Base-by-base conservation (phyloP, 1,140 invertebrate species). In the Metopolophium dirhodum region DNA sequence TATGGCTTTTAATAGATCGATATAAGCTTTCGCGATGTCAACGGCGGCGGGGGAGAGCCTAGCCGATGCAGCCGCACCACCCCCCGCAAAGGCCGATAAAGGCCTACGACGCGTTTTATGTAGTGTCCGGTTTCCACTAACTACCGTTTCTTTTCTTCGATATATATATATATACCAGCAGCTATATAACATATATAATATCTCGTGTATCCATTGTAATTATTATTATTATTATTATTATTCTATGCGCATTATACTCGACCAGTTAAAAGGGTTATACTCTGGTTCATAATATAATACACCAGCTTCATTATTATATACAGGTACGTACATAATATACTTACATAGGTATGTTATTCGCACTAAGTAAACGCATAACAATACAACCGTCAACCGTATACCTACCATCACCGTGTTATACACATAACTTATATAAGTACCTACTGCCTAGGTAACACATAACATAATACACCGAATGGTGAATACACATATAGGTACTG, bases 211-310 rank as follows among this genome's bases (percentile, higher is more conserved):
- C 47, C 47, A 88, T 88, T 88, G 86, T 88, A 88, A 51, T 87
- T n/a, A 87, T 88, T 88, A 88, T 87, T 86, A 51, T 87, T n/a
- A 87, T 88, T 88, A 88, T 87, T 87, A 87, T 87, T 30, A 87
- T 87, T 83, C 20, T 83, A 6, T 47, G 26, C 18, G 85, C 11
- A 86, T n/a, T 86, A 47, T 86, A 54, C 51, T n/a, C 45, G 85
- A 86, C 45, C 45, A 30, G 86, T 88, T 88, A 51, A 88, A 88
- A 88, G 86, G 86, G 86, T 88, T 88, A 54, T 22, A 26, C 23
- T 47, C 26, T n/a, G 18, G 61, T 7, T n/a, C 61, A n/a, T 18
- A 61, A 77, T n/a, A 77, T 77, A 77, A 77, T 77, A n/a, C 61
- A n/a, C 61, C 61, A 41, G 41, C 41, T 68, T 68, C 30, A n/a